These are phyloP conservation scores for Drosophila eugracilis DNA, from an alignment of 1,140 invertebrate species.

Conservation along the genomic window DNA sequence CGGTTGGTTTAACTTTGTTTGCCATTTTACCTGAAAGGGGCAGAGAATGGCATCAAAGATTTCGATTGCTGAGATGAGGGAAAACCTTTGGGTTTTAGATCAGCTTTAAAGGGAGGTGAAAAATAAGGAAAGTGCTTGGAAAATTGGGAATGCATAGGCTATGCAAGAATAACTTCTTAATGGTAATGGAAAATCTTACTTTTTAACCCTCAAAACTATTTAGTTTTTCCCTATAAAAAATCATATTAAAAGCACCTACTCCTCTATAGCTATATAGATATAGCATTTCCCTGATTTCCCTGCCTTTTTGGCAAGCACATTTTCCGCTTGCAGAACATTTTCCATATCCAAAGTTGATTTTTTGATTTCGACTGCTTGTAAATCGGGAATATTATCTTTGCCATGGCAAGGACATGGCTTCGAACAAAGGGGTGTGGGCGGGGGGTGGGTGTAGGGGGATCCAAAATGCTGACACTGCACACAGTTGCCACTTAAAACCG, in stretches of 20 bases:
- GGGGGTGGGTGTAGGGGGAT: not conserved
- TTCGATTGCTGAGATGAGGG: not conserved
- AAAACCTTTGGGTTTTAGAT: not conserved
- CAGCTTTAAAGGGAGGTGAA: not conserved
- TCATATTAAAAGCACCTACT: too few species aligned
- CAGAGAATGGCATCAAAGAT: not conserved
- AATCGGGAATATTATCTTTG: constrained; percentile 72
- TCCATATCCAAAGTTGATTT: constrained; percentile 29
- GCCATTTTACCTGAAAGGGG: not conserved
- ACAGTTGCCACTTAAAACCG: constrained; percentile 74
- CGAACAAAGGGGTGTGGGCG: too few species aligned
- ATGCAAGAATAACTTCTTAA: too few species aligned
- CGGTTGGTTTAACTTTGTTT: constrained; percentile 37
- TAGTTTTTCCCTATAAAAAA: too few species aligned
- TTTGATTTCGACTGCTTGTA: constrained; percentile 50
- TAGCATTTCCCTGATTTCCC: too few species aligned
- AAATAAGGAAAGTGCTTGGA: too few species aligned
- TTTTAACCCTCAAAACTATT: too few species aligned
- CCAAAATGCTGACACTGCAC: constrained; percentile 72
- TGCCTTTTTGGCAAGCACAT: not conserved
- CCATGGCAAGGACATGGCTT: constrained; percentile 22
- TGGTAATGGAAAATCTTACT: too few species aligned
- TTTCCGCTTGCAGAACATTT: not conserved
- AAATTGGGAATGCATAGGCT: too few species aligned
- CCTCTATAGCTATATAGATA: too few species aligned